phyloP scores from a whole-genome alignment of 2,797 vertebrate species.

The Arnoldichthys spilopterus region DNA sequence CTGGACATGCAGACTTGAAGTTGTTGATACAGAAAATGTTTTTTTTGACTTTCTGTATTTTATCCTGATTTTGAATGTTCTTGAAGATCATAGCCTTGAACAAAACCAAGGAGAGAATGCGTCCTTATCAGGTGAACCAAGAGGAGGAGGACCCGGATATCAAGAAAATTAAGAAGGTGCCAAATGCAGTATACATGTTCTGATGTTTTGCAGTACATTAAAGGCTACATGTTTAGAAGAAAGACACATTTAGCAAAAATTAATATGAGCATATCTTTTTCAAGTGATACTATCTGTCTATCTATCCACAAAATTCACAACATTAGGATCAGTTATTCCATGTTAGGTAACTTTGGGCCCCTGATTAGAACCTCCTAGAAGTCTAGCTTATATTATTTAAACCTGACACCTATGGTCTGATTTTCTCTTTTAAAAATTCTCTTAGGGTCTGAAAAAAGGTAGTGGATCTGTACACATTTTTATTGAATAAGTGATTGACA shows the following conservation, averaged over 20 bases:
- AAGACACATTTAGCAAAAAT: background rate
- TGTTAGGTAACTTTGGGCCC: no score
- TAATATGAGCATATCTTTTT: no score
- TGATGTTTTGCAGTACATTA: background rate
- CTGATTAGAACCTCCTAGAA: no score
- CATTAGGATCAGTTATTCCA: no score
- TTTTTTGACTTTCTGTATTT: background rate
- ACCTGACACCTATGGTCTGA: no score
- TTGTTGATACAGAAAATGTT: background rate
- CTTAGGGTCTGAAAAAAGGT: no score
- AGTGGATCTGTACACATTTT: no score
- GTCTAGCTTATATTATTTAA: no score
- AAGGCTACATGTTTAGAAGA: background rate
- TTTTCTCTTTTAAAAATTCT: no score
- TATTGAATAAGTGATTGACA: no score
- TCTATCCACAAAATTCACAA: no score
- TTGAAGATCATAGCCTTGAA: conserved; percentile 93
- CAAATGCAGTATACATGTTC: background rate
- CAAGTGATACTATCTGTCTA: no score
- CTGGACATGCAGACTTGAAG: background rate
- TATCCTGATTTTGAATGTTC: background rate
- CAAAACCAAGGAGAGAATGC: conserved; percentile 98
- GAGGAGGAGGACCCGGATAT: conserved; percentile 97
- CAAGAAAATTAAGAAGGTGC: conserved; percentile 99
- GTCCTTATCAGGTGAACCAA: conserved; percentile 90